Percentiles rank a stretch among this genome's conserved stretches.
phyloP scores from a whole-genome alignment of 2,113 vertebrate species.

The Sebastes fasciatus region DNA sequence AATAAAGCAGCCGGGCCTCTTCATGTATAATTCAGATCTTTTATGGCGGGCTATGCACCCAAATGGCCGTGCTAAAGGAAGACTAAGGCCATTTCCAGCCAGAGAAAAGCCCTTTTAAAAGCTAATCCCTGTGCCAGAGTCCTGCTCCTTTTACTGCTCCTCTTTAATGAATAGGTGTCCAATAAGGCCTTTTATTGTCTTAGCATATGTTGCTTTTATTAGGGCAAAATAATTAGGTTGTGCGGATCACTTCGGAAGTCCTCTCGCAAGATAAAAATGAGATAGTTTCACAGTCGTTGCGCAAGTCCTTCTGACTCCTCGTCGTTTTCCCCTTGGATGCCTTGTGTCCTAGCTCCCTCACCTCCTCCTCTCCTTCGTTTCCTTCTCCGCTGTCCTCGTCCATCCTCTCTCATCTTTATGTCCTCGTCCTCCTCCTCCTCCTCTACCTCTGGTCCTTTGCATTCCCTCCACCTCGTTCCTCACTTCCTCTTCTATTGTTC shows the following conservation, averaged over 20 bases:
- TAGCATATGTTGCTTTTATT: constrained; percentile 99
- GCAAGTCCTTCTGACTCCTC: constrained; percentile 96
- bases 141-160: constrained; percentile 86
- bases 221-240: constrained; percentile 99
- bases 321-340: constrained; percentile 97
- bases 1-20: constrained; percentile 84
- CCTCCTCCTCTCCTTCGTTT: constrained; percentile 77
- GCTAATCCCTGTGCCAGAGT: constrained; percentile 83
- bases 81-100: constrained; percentile 83
- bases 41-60: constrained; percentile 82
- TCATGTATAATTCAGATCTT: constrained; percentile 87
- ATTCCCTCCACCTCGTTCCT: constrained; percentile 53
- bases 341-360: constrained; percentile 86
- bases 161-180: constrained; percentile 94
- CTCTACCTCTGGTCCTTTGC: constrained; percentile 62
- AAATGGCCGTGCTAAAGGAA: constrained; percentile 81
- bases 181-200: constrained; percentile 99
- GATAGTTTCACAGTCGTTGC: constrained; percentile 99
- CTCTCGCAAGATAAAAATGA: constrained; percentile 97
- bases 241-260: constrained; percentile 98
- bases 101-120: constrained; percentile 85
- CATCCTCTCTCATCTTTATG: constrained; percentile 59
- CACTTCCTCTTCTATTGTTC: constrained; percentile 72
- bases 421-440: constrained; percentile 40
- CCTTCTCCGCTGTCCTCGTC: constrained; percentile 56